Evolutionary conservation across 2,113 vertebrate genomes (phyloP), one percentile per base, ranked within the genome.

Genomic region (Grantiella picta): DNA sequence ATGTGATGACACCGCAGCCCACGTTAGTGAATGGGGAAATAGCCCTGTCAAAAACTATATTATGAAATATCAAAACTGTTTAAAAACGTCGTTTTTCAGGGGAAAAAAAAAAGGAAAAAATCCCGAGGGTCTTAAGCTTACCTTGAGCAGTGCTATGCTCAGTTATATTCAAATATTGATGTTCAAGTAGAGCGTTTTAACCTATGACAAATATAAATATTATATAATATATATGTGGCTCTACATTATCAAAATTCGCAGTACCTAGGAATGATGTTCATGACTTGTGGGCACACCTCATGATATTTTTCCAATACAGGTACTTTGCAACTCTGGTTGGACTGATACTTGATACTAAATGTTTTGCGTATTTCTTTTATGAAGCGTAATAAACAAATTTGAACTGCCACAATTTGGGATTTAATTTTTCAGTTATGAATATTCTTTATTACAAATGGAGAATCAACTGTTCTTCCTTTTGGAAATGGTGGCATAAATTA

Each of bases 1-100:
- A 84, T 84, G 90, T 96, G 95, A 96, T 96, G 96, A 96, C 96
- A 96, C 93, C 77, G 2, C 95, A 94, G 92, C 95, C 92, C 77
- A 89, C 23, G 9, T 78, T 49, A 86, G 68, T 27, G 79, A 92
- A 24, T 78, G 88, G 90, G 57, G 93, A 90, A 96, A 95, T 93
- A 89, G 88, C 65, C 93, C 77, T 96, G 95, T 96, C 96, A 97
- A 82, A 96, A 97, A 45, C 82, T 78, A 90, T 97, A 86, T 54
- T 36, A 22, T 61, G 82, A 90, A 90, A 82, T 68, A 93, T 84
- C 65, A 78, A 86, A 88, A 78, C 44, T 86, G 64, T 84, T 92
- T 42, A 29, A 95, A 95, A 95, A 91, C 89, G n/a, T 75, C 36
- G 38, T 86, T 86, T 89, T 82, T 18, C 28, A 54, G 9, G 1